Base-by-base conservation (phyloP, 2,888 invertebrate species). In the Xestia c-nigrum region DNA sequence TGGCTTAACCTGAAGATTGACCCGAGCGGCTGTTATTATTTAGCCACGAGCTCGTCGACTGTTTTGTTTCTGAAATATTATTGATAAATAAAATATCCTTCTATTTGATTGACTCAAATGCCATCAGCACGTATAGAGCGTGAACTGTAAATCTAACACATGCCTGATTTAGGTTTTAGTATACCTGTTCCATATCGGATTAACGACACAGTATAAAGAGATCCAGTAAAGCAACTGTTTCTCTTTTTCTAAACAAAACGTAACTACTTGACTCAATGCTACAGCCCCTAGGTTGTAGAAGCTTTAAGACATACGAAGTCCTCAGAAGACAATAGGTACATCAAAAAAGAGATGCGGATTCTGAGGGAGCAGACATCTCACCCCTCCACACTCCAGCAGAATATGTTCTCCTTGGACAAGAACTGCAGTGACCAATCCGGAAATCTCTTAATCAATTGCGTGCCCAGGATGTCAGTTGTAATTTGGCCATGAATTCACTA, bases 151-250 rank as follows among this genome's bases (percentile, higher is more conserved):
- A 63, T 47, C 47, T 47, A 57, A 57, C 55, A 55, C 43, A 6
- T 21, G 40, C 31, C 19, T 47, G 40, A 69, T 43, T 63, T 61
- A 31, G 61, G 47, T 67, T 47, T 43, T 55, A 31, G 46, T 57
- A 40, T 55, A 66, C 21, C 21, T 21, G 47, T 40, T 78, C 14
- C 61, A 64, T 57, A 72, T 63, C 12, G 67, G 63, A 79, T 72
- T 67, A 79, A 67, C 55, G 47, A 38, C 55, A n/a, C n/a, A 55
- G n/a, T 10, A 55, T 55, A n/a, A 55, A 10, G 10, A n/a, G 4
- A 55, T n/a, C 12, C 55, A 55, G 55, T 55, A 55, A 12, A n/a
- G 1, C 12, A 55, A 55, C 3, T 21, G 50, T 21, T 3, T 50
- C 21, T 3, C 40, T 40, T 40, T 40, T 40, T 38, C 38, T 40